phyloP scores from a whole-genome alignment of 2,113 vertebrate genomes.

The Isurus oxyrinchus region DNA sequence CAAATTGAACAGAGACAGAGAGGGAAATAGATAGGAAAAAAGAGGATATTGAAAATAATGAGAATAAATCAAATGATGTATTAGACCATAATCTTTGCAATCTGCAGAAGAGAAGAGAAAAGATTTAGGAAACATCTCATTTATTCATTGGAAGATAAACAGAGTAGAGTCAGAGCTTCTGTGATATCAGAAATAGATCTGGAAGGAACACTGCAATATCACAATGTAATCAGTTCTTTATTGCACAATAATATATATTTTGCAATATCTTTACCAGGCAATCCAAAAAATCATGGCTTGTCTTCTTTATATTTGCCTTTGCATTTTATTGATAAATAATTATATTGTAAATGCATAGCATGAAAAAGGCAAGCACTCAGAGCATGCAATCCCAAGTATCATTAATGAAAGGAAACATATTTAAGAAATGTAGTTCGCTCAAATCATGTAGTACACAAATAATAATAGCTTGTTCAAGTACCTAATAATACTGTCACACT shows the following conservation, averaged over 20 bases:
- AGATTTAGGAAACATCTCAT: slow-evolving; percentile 25
- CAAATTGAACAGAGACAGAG: not conserved
- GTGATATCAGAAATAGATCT: not conserved
- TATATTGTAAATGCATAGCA: not conserved
- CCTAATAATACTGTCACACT: not conserved
- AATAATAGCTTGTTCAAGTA: not conserved
- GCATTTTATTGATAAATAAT: not conserved
- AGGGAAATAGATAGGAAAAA: not conserved
- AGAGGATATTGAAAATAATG: slow-evolving; percentile 15
- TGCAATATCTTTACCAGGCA: not conserved
- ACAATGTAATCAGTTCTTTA: not conserved
- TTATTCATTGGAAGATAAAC: not conserved
- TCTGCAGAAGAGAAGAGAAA: not conserved
- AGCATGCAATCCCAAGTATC: not conserved
- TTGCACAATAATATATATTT: not conserved
- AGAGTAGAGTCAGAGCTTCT: not conserved
- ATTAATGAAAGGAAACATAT: not conserved
- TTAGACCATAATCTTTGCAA: slow-evolving; percentile 7
- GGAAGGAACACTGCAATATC: not conserved
- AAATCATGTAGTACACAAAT: not conserved
- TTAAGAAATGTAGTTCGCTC: not conserved
- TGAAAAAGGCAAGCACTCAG: too few relatives aligned
- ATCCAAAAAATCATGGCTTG: not conserved
- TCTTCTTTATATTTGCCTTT: not conserved
- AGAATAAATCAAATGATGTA: slow-evolving; percentile 36